phyloP scores from a whole-genome alignment of 2,113 vertebrate species.

The Microtus oregoni region DNA sequence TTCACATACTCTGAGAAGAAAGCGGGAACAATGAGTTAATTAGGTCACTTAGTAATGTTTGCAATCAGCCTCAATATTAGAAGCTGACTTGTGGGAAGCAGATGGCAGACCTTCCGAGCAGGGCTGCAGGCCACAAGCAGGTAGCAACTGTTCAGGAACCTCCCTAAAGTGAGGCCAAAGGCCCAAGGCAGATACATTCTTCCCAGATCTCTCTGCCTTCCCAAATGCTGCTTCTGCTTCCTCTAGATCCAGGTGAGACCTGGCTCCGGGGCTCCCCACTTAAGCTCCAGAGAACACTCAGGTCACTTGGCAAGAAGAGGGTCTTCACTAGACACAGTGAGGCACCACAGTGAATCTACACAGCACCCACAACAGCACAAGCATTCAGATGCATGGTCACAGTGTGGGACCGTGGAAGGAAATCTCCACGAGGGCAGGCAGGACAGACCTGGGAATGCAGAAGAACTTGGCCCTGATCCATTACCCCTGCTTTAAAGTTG shows the following conservation, averaged over 20 bases:
- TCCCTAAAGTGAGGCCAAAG: not conserved
- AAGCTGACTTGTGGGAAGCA: not conserved
- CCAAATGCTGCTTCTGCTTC: not conserved
- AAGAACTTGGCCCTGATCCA: slow-evolving; percentile 82
- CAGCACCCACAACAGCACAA: not conserved
- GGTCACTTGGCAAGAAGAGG: not conserved
- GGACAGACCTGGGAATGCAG: slow-evolving; percentile 49
- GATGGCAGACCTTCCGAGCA: not conserved
- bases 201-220: not conserved
- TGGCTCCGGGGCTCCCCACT: not conserved
- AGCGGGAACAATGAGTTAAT: slow-evolving; percentile 32
- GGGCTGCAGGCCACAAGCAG: not conserved
- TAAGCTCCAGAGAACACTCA: not conserved
- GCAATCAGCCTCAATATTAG: slow-evolving; percentile 1
- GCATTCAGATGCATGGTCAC: not conserved
- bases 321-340: not conserved
- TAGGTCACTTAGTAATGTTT: not conserved
- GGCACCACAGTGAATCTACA: not conserved
- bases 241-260: not conserved
- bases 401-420: not conserved
- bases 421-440: slow-evolving; percentile 4
- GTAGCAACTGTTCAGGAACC: not conserved
- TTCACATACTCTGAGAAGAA: slow-evolving; percentile 36
- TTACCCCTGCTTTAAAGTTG: slow-evolving; percentile 84
- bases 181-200: not conserved